phyloP scores from a whole-genome alignment of 2,797 vertebrate species.

The Neosilurus hyrtlii region DNA sequence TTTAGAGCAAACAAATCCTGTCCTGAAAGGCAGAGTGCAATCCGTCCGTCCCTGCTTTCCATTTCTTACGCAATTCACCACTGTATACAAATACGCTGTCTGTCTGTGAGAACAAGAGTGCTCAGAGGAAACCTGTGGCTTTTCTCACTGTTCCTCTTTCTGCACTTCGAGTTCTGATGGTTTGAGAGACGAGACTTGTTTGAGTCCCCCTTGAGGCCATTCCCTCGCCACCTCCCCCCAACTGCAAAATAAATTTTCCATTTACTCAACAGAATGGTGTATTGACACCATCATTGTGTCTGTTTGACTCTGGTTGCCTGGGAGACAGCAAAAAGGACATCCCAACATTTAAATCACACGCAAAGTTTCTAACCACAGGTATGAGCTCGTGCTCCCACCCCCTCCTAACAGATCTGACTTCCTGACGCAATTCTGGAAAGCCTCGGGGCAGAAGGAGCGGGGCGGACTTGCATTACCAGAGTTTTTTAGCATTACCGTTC shows the following conservation, averaged over 20 bases:
- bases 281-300: conserved; percentile 44
- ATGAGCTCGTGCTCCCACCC: conserved; percentile 49
- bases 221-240: background rate
- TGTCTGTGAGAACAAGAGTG: background rate
- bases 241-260: conserved; percentile 54
- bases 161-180: background rate
- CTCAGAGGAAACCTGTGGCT: background rate
- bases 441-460: background rate
- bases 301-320: conserved; percentile 54
- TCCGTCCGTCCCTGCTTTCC: conserved; percentile 8
- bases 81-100: background rate
- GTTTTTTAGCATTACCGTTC: conserved; percentile 18
- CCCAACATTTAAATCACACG: conserved; percentile 54
- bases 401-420: conserved; percentile 32
- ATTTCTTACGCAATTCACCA: conserved; percentile 27
- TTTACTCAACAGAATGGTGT: conserved; percentile 46
- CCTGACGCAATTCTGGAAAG: conserved; percentile 43
- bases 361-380: conserved; percentile 56
- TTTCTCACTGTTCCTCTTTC: background rate
- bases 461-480: conserved; percentile 21
- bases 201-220: background rate
- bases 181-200: background rate
- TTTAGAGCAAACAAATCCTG: background rate
- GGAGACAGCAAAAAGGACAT: conserved; percentile 55
- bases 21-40: background rate